phyloP scores from a whole-genome alignment of 2,113 vertebrate species.

The Toxostoma redivivum region DNA sequence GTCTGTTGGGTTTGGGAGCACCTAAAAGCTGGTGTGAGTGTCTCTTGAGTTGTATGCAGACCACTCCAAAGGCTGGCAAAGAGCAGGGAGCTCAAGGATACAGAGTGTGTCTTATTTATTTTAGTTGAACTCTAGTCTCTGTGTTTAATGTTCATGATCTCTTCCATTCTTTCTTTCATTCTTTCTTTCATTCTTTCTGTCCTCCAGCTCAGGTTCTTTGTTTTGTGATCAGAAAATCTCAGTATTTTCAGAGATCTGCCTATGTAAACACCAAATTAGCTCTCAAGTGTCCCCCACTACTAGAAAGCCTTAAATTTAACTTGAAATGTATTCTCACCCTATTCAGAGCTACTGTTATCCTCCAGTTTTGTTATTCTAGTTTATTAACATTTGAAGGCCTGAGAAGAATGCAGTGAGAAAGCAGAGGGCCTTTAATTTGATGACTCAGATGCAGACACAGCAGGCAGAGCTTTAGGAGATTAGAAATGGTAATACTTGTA shows the following conservation, averaged over 20 bases:
- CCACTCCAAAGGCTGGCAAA: neutral
- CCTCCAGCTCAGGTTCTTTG: neutral
- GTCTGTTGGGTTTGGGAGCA: neutral
- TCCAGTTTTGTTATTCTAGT: neutral
- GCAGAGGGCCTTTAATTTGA: neutral
- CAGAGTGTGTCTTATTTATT: neutral
- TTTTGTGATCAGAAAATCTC: neutral
- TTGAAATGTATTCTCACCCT: neutral
- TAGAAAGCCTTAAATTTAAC: neutral
- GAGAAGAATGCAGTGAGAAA: neutral
- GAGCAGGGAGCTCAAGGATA: neutral
- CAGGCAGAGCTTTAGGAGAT: slow-evolving; percentile 3
- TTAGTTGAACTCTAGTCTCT: neutral
- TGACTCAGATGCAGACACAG: neutral
- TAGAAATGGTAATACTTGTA: neutral
- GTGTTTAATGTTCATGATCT: neutral
- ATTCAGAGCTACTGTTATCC: neutral
- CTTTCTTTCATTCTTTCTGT: too few relatives aligned
- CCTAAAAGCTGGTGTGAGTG: neutral
- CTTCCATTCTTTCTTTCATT: too few relatives aligned
- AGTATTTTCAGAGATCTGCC: neutral
- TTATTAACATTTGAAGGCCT: neutral
- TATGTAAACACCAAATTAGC: neutral
- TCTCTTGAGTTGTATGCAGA: neutral
- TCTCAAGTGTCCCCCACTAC: neutral